These are phyloP conservation scores for Ptychadena robeensis DNA, from an alignment of 2,797 vertebrate species.

Conservation along the genomic window DNA sequence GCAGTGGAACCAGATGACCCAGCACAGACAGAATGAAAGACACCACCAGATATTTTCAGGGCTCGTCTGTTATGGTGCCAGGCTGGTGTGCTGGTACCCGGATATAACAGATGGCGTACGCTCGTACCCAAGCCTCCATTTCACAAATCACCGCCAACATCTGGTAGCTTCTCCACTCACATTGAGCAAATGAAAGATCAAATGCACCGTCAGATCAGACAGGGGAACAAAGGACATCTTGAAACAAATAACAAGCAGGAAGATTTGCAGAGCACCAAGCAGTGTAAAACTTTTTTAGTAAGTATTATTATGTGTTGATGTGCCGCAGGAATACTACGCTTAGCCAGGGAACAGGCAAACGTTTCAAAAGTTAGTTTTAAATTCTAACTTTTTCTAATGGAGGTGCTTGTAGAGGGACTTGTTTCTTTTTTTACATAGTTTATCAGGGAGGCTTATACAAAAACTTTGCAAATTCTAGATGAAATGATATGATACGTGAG, in stretches of 20 bases:
- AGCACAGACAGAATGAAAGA: conserved; percentile 51
- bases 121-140: conserved; percentile 79
- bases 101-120: conserved; percentile 84
- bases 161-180: conserved; percentile 76
- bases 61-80: conserved; percentile 69
- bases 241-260: background rate
- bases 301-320: no score
- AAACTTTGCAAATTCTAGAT: no score
- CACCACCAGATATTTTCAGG: conserved; percentile 66
- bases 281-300: no score
- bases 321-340: no score
- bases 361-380: no score
- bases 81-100: conserved; percentile 72
- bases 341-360: background rate
- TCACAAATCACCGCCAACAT: conserved; percentile 83
- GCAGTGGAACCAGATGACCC: conserved; percentile 58
- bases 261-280: no score
- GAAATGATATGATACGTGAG: no score
- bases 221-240: conserved; percentile 1
- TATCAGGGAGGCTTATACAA: no score
- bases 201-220: conserved; percentile 33
- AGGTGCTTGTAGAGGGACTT: no score
- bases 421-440: no score
- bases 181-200: conserved; percentile 69
- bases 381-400: no score